Percentiles rank a stretch among this genome's conserved stretches.
phyloP scores from a whole-genome alignment of 1,140 invertebrate genomes.

The Diplogasteroides magnus region DNA sequence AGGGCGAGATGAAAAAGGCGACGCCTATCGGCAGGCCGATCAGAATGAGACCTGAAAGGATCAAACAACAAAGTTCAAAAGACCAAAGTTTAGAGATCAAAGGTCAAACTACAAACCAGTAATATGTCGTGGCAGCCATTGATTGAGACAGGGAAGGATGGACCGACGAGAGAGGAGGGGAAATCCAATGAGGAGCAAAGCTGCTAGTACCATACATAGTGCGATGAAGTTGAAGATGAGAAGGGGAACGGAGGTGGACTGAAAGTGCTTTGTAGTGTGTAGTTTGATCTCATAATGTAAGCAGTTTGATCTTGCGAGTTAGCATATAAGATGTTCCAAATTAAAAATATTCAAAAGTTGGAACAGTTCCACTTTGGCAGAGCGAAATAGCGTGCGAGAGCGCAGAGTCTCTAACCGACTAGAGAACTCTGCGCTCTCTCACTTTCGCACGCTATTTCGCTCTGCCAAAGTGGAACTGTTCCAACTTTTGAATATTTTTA shows the following conservation, averaged over 20 bases:
- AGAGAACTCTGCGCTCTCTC: no score
- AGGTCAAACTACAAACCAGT: slow-evolving; percentile 63
- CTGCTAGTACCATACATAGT: slow-evolving; percentile 23
- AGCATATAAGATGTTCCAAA: no score
- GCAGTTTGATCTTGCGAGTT: no score
- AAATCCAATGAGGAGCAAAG: slow-evolving; percentile 41
- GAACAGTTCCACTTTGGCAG: no score
- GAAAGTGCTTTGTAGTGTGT: slow-evolving; percentile 16
- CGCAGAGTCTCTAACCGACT: no score
- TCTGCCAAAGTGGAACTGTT: no score
- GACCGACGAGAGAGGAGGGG: slow-evolving; percentile 38
- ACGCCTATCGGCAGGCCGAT: slow-evolving; percentile 76
- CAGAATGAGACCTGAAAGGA: slow-evolving; percentile 62
- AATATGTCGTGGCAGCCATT: slow-evolving; percentile 82
- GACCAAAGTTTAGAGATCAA: not conserved
- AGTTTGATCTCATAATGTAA: slow-evolving; percentile 12
- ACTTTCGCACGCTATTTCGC: no score
- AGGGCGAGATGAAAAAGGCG: slow-evolving; percentile 68
- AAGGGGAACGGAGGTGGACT: slow-evolving; percentile 18
- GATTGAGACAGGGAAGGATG: slow-evolving; percentile 52
- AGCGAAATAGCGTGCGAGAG: no score
- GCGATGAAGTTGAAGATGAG: slow-evolving; percentile 31
- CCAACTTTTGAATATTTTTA: no score
- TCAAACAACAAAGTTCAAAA: no score
- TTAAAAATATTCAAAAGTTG: no score